Conservation (phyloP, 2,113 vertebrate genomes). For the Anolis carolinensis region DNA sequence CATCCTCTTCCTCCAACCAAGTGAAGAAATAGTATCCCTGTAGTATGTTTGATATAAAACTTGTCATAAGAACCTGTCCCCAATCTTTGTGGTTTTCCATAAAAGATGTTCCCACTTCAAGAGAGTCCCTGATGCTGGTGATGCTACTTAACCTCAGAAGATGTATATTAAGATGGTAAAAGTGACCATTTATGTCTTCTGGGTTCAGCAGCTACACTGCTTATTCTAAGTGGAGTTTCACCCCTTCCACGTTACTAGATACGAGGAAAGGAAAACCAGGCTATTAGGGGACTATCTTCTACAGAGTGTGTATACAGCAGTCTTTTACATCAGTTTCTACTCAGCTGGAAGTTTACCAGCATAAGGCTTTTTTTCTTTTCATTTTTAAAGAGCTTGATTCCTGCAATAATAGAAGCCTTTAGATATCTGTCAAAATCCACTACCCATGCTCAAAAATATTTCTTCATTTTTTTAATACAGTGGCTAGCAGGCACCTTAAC, state of each 20-base stretch:
- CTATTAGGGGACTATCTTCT: conserved; percentile 72
- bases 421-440: conserved; percentile 79
- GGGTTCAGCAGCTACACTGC: conserved; percentile 64
- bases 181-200: conserved; percentile 71
- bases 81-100: conserved; percentile 70
- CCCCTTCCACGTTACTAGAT: conserved; percentile 68
- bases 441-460: conserved; percentile 84
- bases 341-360: conserved; percentile 76
- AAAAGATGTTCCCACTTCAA: conserved; percentile 64
- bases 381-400: conserved; percentile 76
- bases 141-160: conserved; percentile 73
- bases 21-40: conserved; percentile 68
- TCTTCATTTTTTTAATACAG: conserved; percentile 81
- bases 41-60: conserved; percentile 76
- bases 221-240: conserved; percentile 66
- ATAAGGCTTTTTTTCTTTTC: conserved; percentile 76
- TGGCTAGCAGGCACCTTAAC: conserved; percentile 84
- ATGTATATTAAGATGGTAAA: conserved; percentile 71
- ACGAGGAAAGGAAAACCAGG: conserved; percentile 78
- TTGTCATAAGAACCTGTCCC: conserved; percentile 73
- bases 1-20: conserved; percentile 63
- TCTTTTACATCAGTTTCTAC: conserved; percentile 74
- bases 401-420: conserved; percentile 79
- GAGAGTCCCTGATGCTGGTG: conserved; percentile 74
- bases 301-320: conserved; percentile 71